Evolutionary conservation across 2,113 vertebrate species (phyloP), one percentile per base, ranked within the genome.

Genomic region (Fulica atra): DNA sequence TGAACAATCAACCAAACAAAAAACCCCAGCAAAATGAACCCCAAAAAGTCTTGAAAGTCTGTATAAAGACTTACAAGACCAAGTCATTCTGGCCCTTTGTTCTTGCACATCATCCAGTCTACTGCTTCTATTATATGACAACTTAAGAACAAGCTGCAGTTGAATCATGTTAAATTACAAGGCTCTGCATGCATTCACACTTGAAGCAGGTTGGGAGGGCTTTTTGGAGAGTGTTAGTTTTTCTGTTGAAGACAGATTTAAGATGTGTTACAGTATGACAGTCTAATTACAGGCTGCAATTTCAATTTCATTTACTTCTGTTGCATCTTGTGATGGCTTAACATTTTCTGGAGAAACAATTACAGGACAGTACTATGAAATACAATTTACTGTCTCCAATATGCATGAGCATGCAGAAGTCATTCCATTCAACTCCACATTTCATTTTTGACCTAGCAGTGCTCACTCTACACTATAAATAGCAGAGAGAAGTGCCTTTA

Each of bases 241-340:
- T 92, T 59, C 78, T 90, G 51, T 8, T 82, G 81, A 94, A 95
- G 81, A 93, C 57, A 92, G 86, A 95, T 64, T 70, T 81, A 76
- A 94, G 91, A 96, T 80, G 66, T 23, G 9, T 93, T 96, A 70
- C 83, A 87, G 40, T 77, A 92, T 87, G 92, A 82, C 96, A 96
- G 53, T 76, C 83, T 96, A 96, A 97, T 95, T 95, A 96, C 86
- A 85, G 78, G 50, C 78, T 81, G 84, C 86, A 92, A 92, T 89
- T 97, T 92, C 93, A 93, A 89, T 93, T 96, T 93, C 81, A 84
- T 93, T 96, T 93, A 87, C 73, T 95, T 89, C 70, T 93, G 66
- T 73, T 87, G 73, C 83, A 79, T 87, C 93, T 87, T 48, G 8
- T 65, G 93, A 92, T 54, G 61, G 46, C 31, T 86, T 81, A 90